Evolutionary conservation across 2,113 vertebrate species (phyloP).

Genomic region (Oreochromis aureus): DNA sequence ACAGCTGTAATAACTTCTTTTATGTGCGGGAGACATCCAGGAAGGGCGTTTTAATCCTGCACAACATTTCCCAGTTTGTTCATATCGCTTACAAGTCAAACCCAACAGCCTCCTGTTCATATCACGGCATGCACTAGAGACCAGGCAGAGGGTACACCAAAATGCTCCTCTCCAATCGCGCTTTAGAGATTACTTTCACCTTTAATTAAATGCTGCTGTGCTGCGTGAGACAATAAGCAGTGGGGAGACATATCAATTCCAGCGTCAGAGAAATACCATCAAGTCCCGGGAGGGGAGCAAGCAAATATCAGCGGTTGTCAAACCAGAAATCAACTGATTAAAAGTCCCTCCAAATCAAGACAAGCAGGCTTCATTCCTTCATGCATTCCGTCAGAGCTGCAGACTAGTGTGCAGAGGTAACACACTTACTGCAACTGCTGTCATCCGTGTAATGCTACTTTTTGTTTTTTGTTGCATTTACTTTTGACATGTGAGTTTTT

Average conservation of each 20-base stretch:
- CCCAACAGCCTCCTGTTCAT: neutral
- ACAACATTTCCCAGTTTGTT: neutral
- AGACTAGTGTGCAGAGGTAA: neutral
- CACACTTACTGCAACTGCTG: neutral
- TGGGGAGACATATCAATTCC: conserved; percentile 33
- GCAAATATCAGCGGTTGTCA: conserved; percentile 56
- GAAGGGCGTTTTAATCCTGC: neutral
- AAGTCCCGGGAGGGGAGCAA: conserved; percentile 22
- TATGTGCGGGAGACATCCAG: neutral
- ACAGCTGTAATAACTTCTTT: neutral
- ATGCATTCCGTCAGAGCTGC: neutral
- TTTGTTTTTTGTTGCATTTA: neutral
- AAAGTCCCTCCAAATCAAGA: neutral
- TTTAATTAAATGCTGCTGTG: conserved; percentile 67
- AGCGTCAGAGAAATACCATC: conserved; percentile 58
- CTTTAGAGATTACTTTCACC: conserved; percentile 40
- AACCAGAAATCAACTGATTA: conserved; percentile 37
- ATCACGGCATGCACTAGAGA: neutral
- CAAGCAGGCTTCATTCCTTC: neutral
- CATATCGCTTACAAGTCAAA: neutral
- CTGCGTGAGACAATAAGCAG: conserved; percentile 27
- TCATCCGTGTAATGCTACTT: neutral
- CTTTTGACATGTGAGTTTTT: neutral
- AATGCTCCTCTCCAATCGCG: neutral
- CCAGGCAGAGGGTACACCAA: neutral